phyloP scores from a whole-genome alignment of 2,888 invertebrate species.

The Bugula neritina region DNA sequence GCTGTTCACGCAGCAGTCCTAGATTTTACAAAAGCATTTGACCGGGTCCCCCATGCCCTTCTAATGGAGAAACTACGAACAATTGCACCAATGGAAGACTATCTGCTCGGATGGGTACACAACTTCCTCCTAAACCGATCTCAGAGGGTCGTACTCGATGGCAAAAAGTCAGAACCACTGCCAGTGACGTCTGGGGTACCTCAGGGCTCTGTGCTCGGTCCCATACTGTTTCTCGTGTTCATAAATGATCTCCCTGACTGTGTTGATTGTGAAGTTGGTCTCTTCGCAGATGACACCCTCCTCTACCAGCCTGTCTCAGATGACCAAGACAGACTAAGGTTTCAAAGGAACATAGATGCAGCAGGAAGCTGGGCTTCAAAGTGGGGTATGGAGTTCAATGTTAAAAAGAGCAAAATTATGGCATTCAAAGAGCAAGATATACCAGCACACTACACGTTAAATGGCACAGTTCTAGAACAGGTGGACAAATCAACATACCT shows the following conservation, averaged over 20 bases:
- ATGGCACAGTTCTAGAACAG: no score
- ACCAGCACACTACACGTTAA: no score
- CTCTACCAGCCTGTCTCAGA: slow-evolving; percentile 29
- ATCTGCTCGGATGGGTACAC: neutral
- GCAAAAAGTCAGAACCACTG: neutral
- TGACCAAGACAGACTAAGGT: slow-evolving; percentile 20
- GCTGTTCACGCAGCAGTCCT: neutral
- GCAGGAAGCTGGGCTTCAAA: neutral
- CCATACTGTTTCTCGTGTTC: slow-evolving; percentile 32
- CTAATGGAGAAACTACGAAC: neutral
- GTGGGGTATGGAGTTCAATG: slow-evolving; percentile 9
- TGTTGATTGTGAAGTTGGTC: slow-evolving; percentile 27
- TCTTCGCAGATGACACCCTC: slow-evolving; percentile 33
- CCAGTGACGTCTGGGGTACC: slow-evolving; percentile 32
- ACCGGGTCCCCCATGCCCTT: neutral
- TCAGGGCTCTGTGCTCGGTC: slow-evolving; percentile 32
- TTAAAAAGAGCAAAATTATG: slow-evolving; percentile 29
- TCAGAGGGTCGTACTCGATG: neutral
- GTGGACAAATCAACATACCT: no score
- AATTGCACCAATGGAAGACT: neutral
- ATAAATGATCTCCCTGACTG: slow-evolving; percentile 33
- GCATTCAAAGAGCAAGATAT: no score
- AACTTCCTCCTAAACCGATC: neutral
- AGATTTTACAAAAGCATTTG: neutral
- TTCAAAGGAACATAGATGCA: neutral